Conservation (phyloP, 2,113 vertebrate species). For the Corvus cornix region DNA sequence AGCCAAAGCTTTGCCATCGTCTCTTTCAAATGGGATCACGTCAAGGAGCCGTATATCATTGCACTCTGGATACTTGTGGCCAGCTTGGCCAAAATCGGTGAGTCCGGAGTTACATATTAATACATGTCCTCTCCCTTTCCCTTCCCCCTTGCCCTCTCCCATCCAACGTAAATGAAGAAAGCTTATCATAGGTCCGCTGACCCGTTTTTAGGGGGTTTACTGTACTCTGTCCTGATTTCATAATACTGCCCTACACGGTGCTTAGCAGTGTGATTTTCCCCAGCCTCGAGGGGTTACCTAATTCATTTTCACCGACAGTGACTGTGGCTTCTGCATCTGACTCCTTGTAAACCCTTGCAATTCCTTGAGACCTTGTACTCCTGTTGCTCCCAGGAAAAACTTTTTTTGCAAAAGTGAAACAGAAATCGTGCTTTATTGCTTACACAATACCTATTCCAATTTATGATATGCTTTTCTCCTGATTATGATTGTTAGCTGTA, state of each 20-base stretch:
- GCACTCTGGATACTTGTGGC: constrained; percentile 87
- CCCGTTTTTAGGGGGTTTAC: neutral
- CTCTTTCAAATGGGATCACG: constrained; percentile 85
- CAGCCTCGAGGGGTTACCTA: neutral
- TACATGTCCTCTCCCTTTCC: neutral
- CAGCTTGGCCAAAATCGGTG: constrained; percentile 89
- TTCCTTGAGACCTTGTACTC: neutral
- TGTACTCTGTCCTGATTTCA: constrained; percentile 41
- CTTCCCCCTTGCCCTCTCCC: neutral
- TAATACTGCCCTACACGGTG: neutral
- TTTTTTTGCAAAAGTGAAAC: neutral
- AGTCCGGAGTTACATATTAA: neutral
- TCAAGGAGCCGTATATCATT: constrained; percentile 82
- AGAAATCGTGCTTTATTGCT: neutral
- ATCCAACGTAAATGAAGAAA: neutral
- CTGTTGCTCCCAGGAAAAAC: neutral
- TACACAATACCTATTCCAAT: neutral
- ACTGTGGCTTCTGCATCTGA: neutral
- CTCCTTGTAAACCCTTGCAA: neutral
- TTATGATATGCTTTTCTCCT: neutral
- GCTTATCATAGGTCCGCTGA: neutral
- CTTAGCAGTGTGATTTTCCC: neutral
- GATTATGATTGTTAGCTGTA: neutral
- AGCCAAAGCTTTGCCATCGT: constrained; percentile 75
- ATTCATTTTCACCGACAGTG: neutral